A percentile compares a stretch with the other conserved stretches of the same genome.
Evolutionary conservation across 2,888 invertebrate species (phyloP).

Genomic region (Baccha elongata): DNA sequence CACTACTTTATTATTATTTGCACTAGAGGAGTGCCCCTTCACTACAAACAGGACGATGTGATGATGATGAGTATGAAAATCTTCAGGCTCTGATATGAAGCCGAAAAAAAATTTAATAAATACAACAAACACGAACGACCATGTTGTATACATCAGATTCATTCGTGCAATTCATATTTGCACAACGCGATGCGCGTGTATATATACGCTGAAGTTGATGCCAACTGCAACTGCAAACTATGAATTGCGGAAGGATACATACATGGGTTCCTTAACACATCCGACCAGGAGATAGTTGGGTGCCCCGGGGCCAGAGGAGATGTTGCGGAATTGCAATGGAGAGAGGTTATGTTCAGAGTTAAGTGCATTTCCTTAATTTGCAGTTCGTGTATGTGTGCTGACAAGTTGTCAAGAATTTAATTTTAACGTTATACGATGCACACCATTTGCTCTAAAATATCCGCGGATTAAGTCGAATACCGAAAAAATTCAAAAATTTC

Average conservation of each 20-base stretch:
- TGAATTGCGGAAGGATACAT: constrained; percentile 45
- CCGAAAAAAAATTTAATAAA: constrained; percentile 22
- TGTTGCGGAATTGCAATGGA: too few species aligned
- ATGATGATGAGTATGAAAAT: constrained; percentile 22
- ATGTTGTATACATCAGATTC: constrained; percentile 52
- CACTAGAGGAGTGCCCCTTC: constrained; percentile 47
- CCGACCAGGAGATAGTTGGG: background rate
- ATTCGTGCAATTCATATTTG: constrained; percentile 68
- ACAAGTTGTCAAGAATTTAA: too few species aligned
- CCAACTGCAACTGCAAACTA: constrained; percentile 44
- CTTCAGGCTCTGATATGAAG: constrained; percentile 3
- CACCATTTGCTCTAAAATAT: too few species aligned
- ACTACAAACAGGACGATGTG: constrained; percentile 14
- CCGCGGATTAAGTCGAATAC: too few species aligned
- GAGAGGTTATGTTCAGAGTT: too few species aligned
- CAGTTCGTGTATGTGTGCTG: too few species aligned
- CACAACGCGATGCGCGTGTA: constrained; percentile 38
- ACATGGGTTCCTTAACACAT: constrained; percentile 20
- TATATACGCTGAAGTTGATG: constrained; percentile 39
- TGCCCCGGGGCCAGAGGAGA: background rate
- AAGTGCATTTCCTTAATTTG: constrained; percentile 9
- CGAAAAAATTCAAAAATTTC: too few species aligned
- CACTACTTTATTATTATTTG: constrained; percentile 70
- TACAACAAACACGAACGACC: constrained; percentile 29
- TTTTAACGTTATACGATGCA: too few species aligned